Evolutionary conservation across 2,888 invertebrate genomes (phyloP).

Genomic region (Hypselothyrea guttata): DNA sequence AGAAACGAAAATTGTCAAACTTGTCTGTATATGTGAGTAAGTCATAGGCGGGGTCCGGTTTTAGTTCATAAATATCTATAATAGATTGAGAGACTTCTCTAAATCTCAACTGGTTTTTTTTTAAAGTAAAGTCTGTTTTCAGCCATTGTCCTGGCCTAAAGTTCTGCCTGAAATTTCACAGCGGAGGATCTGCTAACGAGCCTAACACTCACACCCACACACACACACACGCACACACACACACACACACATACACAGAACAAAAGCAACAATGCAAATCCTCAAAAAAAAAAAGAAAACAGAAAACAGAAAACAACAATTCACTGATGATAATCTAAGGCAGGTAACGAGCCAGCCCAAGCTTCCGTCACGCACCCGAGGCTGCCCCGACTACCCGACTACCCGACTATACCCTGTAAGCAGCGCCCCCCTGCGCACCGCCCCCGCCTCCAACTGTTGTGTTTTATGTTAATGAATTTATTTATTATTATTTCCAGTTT

Average conservation of each 20-base stretch:
- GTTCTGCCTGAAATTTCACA: conserved; percentile 24
- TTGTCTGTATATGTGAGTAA: too few species aligned
- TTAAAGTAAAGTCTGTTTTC: too few species aligned
- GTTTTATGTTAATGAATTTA: conserved; percentile 76
- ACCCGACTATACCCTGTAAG: too few species aligned
- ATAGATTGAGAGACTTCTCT: too few species aligned
- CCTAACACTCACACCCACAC: conserved; percentile 9
- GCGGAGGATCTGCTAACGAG: conserved; percentile 54
- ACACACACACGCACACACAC: conserved; percentile 6
- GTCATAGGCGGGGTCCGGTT: too few species aligned
- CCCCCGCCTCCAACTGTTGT: conserved; percentile 36
- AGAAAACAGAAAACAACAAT: conserved; percentile 69
- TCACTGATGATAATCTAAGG: conserved; percentile 69
- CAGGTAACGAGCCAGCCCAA: conserved; percentile 67
- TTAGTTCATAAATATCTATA: too few species aligned
- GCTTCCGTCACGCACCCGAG: conserved; percentile 56
- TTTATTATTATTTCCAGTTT: conserved; percentile 71
- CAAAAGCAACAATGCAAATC: conserved; percentile 55
- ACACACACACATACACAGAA: conserved; percentile 23
- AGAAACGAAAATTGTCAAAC: too few species aligned
- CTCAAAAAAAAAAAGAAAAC: conserved; percentile 18
- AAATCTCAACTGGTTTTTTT: too few species aligned
- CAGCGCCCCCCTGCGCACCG: too few species aligned
- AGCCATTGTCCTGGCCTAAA: too few species aligned
- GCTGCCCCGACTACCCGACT: background rate